Evolutionary conservation across 2,888 invertebrate genomes (phyloP).

Genomic region (Conus canariensis): DNA sequence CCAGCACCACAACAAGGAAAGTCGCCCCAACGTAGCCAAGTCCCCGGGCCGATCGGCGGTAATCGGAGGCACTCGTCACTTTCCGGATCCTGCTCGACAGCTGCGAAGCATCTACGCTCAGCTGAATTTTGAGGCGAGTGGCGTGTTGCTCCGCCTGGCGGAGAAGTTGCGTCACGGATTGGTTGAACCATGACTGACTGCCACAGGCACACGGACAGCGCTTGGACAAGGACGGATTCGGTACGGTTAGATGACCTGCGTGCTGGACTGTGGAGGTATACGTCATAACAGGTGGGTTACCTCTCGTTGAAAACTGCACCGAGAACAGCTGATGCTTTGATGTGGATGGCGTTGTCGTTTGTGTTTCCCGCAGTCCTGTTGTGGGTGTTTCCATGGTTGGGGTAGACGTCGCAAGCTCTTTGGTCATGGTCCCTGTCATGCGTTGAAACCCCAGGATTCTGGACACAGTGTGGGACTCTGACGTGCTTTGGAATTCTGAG

Average conservation of each 20-base stretch:
- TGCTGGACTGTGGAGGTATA: background rate
- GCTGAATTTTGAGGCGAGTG: background rate
- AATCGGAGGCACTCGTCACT: constrained; percentile 29
- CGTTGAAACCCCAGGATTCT: too few relatives aligned
- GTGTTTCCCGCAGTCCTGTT: too few relatives aligned
- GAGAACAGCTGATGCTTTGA: too few relatives aligned
- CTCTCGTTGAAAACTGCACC: too few relatives aligned
- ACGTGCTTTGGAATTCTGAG: too few relatives aligned
- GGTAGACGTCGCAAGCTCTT: too few relatives aligned
- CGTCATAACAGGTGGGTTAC: too few relatives aligned
- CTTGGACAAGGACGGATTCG: background rate
- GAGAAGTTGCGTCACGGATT: background rate
- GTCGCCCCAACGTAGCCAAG: constrained; percentile 18
- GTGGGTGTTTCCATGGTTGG: too few relatives aligned
- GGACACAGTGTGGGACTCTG: too few relatives aligned
- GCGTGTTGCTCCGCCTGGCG: background rate
- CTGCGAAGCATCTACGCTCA: background rate
- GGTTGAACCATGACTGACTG: background rate
- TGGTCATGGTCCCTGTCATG: too few relatives aligned
- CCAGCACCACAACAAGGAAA: constrained; percentile 6
- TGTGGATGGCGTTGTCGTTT: too few relatives aligned
- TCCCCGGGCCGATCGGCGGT: constrained; percentile 14
- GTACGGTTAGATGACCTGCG: background rate
- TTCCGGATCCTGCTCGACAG: constrained; percentile 36
- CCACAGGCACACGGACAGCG: background rate